These are phyloP conservation scores for Champsocephalus esox DNA, from an alignment of 2,797 vertebrate genomes.

Conservation along the genomic window DNA sequence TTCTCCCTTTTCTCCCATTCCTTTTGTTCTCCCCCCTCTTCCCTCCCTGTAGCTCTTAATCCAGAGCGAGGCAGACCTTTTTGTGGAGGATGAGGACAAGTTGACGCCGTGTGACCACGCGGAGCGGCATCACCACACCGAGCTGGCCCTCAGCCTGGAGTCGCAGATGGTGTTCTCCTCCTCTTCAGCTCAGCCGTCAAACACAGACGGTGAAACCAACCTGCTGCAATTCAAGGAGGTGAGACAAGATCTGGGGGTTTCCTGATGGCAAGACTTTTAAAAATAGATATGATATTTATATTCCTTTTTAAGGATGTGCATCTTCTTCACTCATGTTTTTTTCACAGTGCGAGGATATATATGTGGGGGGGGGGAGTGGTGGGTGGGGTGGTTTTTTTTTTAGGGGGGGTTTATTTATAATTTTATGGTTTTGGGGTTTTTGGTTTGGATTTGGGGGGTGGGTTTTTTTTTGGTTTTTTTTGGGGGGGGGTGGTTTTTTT, in stretches of 20 bases:
- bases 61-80: conserved; percentile 94
- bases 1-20: conserved; percentile 12
- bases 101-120: conserved; percentile 98
- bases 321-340: neutral
- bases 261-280: conserved; percentile 43
- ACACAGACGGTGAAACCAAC: conserved; percentile 90
- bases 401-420: too few species aligned
- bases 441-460: too few species aligned
- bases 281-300: conserved; percentile 35
- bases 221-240: conserved; percentile 97
- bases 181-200: conserved; percentile 72
- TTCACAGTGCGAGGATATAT: too few species aligned
- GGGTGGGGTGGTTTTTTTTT: too few species aligned
- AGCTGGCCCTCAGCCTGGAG: conserved; percentile 97
- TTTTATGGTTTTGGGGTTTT: too few species aligned
- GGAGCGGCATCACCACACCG: conserved; percentile 97
- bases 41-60: conserved; percentile 89
- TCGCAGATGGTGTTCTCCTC: conserved; percentile 99
- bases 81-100: conserved; percentile 97
- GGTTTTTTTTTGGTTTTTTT: too few species aligned
- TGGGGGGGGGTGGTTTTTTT: too few species aligned
- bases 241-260: conserved; percentile 52
- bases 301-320: conserved; percentile 13
- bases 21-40: conserved; percentile 5
- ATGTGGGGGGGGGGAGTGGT: too few species aligned